Conservation (phyloP, 1,140 invertebrate species). For the Mycetomoellerius zeteki region DNA sequence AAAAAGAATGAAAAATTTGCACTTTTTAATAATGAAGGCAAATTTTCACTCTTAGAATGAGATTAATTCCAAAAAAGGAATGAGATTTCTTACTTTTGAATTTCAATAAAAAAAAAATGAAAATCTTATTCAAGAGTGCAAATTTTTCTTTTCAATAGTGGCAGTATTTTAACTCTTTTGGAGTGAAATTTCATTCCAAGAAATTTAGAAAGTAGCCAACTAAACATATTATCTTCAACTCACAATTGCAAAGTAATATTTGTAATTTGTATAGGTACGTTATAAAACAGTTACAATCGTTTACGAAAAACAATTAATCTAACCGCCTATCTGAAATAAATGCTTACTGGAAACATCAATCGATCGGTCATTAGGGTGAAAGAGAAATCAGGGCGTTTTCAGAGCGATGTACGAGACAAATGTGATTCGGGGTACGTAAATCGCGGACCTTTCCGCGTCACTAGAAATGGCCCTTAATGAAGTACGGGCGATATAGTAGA, state of each 20-base stretch:
- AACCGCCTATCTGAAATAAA: slow-evolving; percentile 18
- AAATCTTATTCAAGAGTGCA: too few species aligned
- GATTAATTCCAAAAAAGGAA: too few species aligned
- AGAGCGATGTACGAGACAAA: slow-evolving; percentile 63
- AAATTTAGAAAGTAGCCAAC: too few species aligned
- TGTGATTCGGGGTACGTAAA: slow-evolving; percentile 68
- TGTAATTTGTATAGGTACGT: slow-evolving; percentile 4
- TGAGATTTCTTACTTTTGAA: too few species aligned
- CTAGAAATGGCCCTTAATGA: slow-evolving; percentile 74
- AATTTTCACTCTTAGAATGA: too few species aligned
- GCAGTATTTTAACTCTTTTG: too few species aligned
- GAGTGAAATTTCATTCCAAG: too few species aligned
- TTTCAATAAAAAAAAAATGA: too few species aligned
- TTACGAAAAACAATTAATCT: slow-evolving; percentile 37
- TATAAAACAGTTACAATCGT: neutral
- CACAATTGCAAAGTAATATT: neutral
- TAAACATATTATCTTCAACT: neutral
- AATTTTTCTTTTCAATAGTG: too few species aligned
- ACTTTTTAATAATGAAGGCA: too few species aligned
- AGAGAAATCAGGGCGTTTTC: slow-evolving; percentile 39
- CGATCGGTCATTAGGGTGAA: slow-evolving; percentile 37
- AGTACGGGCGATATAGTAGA: slow-evolving; percentile 77
- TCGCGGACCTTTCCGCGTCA: slow-evolving; percentile 69
- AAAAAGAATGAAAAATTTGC: too few species aligned
- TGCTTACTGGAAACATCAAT: slow-evolving; percentile 5